Conservation (phyloP, 2,113 vertebrate species). For the Festucalex cinctus region DNA sequence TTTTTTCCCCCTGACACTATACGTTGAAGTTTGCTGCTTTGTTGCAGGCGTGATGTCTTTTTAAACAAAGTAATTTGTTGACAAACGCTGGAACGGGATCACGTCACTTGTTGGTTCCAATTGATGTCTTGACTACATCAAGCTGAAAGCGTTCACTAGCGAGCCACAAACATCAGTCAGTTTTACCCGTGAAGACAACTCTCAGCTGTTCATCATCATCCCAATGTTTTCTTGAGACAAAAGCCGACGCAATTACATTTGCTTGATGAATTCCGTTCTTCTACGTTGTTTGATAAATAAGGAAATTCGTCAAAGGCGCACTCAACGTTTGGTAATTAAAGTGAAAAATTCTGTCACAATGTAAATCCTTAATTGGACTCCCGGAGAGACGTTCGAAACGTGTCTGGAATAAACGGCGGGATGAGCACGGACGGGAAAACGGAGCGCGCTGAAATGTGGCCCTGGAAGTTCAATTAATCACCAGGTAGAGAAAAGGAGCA, state of each 20-base stretch:
- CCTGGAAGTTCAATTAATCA: constrained; percentile 96
- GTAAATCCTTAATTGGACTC: constrained; percentile 99
- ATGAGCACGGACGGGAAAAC: constrained; percentile 99
- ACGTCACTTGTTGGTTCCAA: background rate
- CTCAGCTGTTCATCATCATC: constrained; percentile 75
- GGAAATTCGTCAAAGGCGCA: constrained; percentile 92
- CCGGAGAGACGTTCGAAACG: constrained; percentile 99
- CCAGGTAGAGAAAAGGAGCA: constrained; percentile 89
- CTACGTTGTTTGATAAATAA: constrained; percentile 98
- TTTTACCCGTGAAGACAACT: constrained; percentile 23
- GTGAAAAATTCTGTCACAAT: constrained; percentile 99
- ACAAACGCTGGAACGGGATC: background rate
- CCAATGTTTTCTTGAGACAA: constrained; percentile 77
- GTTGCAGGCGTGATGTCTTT: background rate
- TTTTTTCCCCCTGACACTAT: no score
- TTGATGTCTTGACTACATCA: background rate
- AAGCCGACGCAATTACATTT: constrained; percentile 91
- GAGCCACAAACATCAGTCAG: background rate
- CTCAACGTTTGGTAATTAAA: constrained; percentile 99
- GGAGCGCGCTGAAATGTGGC: constrained; percentile 97
- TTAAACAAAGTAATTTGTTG: background rate
- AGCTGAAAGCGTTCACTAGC: background rate
- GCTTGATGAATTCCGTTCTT: constrained; percentile 95
- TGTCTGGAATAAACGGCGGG: constrained; percentile 99
- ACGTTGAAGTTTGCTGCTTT: no score